Conservation (phyloP, 2,888 invertebrate genomes). For the Zhuqinia jingwanae region DNA sequence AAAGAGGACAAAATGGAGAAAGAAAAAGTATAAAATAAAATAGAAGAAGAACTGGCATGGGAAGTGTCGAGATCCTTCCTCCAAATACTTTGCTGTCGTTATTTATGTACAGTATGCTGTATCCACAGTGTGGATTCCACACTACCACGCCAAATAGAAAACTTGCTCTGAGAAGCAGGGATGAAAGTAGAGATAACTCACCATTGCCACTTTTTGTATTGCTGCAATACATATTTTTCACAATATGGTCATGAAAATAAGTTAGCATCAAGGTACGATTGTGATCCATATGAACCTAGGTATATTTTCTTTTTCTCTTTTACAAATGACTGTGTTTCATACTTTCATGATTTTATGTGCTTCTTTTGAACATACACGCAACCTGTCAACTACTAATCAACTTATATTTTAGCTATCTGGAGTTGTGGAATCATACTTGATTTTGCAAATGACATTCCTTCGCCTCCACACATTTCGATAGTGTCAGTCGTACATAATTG, state of each 20-base stretch:
- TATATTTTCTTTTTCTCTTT: not conserved
- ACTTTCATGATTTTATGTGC: not conserved
- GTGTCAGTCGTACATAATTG: too few species aligned
- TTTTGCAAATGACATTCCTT: too few species aligned
- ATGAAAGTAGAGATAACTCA: conserved; percentile 9
- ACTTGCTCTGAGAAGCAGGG: conserved; percentile 22
- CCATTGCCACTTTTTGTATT: not conserved
- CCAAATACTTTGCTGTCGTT: not conserved
- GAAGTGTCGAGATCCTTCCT: not conserved
- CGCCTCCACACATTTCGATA: too few species aligned
- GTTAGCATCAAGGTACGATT: too few species aligned
- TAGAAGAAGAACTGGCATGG: not conserved
- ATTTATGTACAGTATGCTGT: not conserved
- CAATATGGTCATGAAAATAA: conserved; percentile 10
- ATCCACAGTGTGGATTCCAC: not conserved
- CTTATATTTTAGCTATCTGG: too few species aligned
- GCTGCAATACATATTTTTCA: conserved; percentile 29
- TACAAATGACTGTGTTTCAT: not conserved
- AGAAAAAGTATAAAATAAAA: not conserved
- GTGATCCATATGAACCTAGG: not conserved
- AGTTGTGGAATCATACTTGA: too few species aligned
- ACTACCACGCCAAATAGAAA: not conserved
- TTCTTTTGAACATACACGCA: not conserved
- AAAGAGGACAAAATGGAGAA: not conserved
- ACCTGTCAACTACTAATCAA: not conserved